These are phyloP conservation scores for Phocoena phocoena DNA, from an alignment of 2,113 vertebrate genomes.

Conservation along the genomic window DNA sequence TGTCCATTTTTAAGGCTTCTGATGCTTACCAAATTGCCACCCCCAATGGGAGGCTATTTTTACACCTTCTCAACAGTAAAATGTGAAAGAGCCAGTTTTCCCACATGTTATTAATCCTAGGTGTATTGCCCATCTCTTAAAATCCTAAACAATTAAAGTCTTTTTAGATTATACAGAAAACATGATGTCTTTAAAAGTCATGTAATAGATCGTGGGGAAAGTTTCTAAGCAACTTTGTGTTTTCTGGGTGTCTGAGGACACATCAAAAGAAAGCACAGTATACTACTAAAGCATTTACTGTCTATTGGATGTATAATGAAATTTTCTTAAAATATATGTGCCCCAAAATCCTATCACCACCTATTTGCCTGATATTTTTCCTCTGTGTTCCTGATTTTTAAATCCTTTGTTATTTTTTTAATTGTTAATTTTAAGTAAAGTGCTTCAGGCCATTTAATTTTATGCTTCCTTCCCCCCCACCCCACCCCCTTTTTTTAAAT, in stretches of 20 bases:
- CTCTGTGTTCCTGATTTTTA: background rate
- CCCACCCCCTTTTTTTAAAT: background rate
- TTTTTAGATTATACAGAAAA: background rate
- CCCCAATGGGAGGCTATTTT: background rate
- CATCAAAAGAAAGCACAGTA: background rate
- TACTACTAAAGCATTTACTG: background rate
- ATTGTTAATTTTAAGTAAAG: background rate
- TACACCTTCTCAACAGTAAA: background rate
- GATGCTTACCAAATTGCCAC: background rate
- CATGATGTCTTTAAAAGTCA: background rate
- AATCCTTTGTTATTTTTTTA: background rate
- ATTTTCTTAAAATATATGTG: background rate
- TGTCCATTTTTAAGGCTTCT: background rate
- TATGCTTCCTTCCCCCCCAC: background rate
- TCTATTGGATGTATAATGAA: background rate
- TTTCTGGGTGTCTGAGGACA: background rate
- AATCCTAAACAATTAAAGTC: background rate
- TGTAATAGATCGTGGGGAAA: background rate
- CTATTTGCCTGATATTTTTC: background rate
- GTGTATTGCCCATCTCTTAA: background rate
- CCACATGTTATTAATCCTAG: background rate
- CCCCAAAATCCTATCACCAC: background rate
- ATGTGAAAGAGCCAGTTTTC: background rate
- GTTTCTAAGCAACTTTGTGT: background rate
- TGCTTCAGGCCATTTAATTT: background rate